A percentile compares a stretch with the other conserved stretches of the same genome.
Conservation (phyloP, 2,888 invertebrate genomes). For the Amorpha juglandis region DNA sequence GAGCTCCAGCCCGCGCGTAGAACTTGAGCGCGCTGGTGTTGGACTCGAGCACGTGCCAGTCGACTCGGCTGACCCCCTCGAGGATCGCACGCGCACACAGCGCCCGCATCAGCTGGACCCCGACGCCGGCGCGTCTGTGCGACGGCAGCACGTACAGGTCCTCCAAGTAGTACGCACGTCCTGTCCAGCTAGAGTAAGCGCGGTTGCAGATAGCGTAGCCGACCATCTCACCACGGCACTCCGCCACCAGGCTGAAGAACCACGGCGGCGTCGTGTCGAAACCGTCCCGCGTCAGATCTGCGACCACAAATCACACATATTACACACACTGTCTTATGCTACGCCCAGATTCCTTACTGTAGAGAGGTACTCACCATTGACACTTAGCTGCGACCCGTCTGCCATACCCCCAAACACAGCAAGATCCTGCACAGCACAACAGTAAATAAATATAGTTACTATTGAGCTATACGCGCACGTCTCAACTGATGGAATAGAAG, state of each 20-base stretch:
- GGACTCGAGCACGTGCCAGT: conserved; percentile 89
- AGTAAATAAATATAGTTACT: no score
- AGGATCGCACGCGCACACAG: conserved; percentile 53
- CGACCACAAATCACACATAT: background rate
- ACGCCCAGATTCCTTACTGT: no score
- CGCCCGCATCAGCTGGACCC: conserved; percentile 83
- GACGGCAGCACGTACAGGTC: conserved; percentile 91
- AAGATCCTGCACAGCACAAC: no score
- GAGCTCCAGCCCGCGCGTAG: conserved; percentile 88
- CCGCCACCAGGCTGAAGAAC: conserved; percentile 87
- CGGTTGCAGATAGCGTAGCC: conserved; percentile 92
- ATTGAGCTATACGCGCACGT: no score
- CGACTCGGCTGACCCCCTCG: conserved; percentile 85
- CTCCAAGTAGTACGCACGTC: conserved; percentile 92
- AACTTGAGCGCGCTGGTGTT: conserved; percentile 92
- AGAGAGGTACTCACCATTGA: no score
- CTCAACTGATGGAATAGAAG: no score
- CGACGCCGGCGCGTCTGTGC: conserved; percentile 86
- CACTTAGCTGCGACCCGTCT: no score
- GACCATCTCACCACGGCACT: conserved; percentile 74
- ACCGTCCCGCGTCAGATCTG: conserved; percentile 87
- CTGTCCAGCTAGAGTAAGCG: conserved; percentile 94
- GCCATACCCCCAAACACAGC: no score
- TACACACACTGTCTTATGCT: no score
- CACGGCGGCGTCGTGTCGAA: conserved; percentile 86